A percentile compares a stretch with the other conserved stretches of the same genome.
Conservation (phyloP, 2,888 invertebrate genomes). For the Salticus scenicus region DNA sequence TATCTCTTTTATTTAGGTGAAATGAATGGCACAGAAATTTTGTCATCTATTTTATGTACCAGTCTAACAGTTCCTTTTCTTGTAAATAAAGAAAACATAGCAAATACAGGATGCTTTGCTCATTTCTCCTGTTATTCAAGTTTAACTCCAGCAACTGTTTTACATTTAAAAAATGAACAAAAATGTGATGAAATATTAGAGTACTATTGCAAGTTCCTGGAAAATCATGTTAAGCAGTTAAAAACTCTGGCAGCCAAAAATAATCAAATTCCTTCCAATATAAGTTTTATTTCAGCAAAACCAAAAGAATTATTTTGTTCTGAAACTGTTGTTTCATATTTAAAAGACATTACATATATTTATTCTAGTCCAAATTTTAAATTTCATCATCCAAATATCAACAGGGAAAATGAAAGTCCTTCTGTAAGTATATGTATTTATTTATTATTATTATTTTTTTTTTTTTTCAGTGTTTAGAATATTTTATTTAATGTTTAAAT, state of each 20-base stretch:
- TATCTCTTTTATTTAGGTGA: slow-evolving; percentile 44
- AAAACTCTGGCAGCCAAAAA: background rate
- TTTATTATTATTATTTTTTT: too few relatives aligned
- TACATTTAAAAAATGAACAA: slow-evolving; percentile 28
- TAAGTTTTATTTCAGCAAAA: slow-evolving; percentile 17
- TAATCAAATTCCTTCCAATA: background rate
- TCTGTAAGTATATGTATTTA: background rate
- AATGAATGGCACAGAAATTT: slow-evolving; percentile 25
- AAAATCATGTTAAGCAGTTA: slow-evolving; percentile 26
- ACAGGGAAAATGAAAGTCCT: background rate
- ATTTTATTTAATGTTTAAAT: too few relatives aligned
- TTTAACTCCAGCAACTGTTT: slow-evolving; percentile 40
- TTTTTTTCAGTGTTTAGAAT: too few relatives aligned
- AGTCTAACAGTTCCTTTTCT: background rate
- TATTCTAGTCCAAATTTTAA: slow-evolving; percentile 24
- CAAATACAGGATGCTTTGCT: background rate
- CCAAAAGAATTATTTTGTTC: slow-evolving; percentile 11
- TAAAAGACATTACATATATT: slow-evolving; percentile 36
- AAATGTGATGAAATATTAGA: slow-evolving; percentile 35
- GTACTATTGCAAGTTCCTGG: slow-evolving; percentile 23
- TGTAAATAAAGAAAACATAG: too few relatives aligned
- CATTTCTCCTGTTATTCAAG: background rate
- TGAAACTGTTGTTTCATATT: slow-evolving; percentile 19
- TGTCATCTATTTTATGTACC: slow-evolving; percentile 44
- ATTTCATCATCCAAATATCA: background rate